phyloP scores from a whole-genome alignment of 2,113 vertebrate genomes.

The Melanerpes aurifrons region DNA sequence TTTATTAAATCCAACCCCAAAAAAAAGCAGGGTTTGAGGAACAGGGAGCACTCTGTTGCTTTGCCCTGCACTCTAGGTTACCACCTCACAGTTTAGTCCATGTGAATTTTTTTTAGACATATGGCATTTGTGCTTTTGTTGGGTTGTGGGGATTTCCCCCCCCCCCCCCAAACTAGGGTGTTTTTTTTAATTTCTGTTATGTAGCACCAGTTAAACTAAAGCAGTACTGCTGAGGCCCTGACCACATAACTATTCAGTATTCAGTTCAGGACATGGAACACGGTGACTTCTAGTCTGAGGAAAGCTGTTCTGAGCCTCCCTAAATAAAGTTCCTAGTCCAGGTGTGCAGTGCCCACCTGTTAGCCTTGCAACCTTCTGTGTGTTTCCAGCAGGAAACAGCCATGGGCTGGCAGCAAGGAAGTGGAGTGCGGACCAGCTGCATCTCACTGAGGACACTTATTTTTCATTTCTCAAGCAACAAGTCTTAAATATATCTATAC shows the following conservation, averaged over 20 bases:
- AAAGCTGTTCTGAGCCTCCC: neutral
- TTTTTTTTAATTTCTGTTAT: neutral
- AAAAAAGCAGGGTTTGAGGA: neutral
- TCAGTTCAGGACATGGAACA: neutral
- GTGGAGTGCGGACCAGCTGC: neutral
- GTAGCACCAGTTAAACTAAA: neutral
- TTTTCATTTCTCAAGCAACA: neutral
- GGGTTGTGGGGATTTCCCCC: too few species aligned
- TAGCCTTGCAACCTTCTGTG: neutral
- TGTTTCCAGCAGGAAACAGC: neutral
- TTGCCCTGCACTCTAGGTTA: neutral
- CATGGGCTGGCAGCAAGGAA: fast-evolving
- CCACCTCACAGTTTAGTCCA: neutral
- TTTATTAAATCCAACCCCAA: neutral
- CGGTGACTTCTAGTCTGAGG: neutral
- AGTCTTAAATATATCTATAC: neutral
- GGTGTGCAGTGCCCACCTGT: too few species aligned
- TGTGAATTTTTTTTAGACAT: neutral
- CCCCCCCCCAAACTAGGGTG: too few species aligned
- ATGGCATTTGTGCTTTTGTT: neutral
- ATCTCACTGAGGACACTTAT: neutral
- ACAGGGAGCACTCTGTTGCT: neutral
- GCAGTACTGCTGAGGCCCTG: neutral
- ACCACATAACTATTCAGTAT: neutral
- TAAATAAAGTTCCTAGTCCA: neutral